These are phyloP conservation scores for Peromyscus attwateri DNA, from an alignment of 2,797 vertebrate genomes.

Conservation along the genomic window DNA sequence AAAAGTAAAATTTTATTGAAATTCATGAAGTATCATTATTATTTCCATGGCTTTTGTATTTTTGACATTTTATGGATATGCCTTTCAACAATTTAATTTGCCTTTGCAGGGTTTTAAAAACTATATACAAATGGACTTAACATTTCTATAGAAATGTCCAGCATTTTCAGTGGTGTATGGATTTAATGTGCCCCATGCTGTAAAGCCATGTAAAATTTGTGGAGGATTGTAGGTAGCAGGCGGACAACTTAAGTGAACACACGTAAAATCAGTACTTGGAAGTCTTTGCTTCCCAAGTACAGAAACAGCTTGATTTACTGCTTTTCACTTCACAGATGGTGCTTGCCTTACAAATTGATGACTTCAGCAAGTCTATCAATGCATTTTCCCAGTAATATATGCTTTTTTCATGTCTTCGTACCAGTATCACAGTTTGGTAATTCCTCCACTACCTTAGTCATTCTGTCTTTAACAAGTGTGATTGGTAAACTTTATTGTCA, in stretches of 20 bases:
- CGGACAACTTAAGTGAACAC: background rate
- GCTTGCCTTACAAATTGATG: background rate
- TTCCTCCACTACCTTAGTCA: background rate
- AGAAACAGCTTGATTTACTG: background rate
- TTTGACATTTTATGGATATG: background rate
- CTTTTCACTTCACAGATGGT: background rate
- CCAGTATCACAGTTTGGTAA: background rate
- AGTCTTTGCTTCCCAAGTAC: background rate
- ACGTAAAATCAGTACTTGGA: background rate
- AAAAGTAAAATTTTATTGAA: conserved; percentile 41
- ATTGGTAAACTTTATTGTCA: background rate
- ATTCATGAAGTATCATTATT: conserved; percentile 4
- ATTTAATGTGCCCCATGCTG: background rate
- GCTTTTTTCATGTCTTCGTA: background rate
- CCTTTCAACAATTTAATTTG: conserved; percentile 58
- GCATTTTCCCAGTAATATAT: background rate
- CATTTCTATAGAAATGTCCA: background rate
- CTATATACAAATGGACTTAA: conserved; percentile 11
- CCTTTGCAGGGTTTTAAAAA: background rate
- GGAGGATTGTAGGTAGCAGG: fast-evolving
- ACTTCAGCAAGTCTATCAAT: background rate
- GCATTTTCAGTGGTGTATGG: background rate
- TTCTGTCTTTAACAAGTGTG: background rate
- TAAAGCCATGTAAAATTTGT: background rate
- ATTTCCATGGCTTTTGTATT: background rate